Evolutionary conservation across 2,113 vertebrate species (phyloP).

Genomic region (Dolichallabes microphthalmus): DNA sequence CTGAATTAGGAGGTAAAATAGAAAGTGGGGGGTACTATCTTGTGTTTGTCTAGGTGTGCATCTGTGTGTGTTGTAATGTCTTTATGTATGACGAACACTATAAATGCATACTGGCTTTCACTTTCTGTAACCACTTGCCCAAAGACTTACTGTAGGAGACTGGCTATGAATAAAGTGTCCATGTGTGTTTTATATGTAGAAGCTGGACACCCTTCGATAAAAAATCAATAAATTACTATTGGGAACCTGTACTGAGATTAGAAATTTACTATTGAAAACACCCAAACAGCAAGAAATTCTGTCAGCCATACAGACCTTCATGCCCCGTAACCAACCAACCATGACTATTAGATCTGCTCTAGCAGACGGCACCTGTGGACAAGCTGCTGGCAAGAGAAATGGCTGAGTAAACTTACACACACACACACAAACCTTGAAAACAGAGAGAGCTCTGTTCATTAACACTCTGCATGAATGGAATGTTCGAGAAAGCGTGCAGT

Average conservation of each 20-base stretch:
- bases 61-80: neutral
- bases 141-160: neutral
- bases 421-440: constrained; percentile 12
- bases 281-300: constrained; percentile 26
- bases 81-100: constrained; percentile 1
- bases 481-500: constrained; percentile 29
- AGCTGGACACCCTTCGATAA: neutral
- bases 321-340: constrained; percentile 44
- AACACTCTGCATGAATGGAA: constrained; percentile 26
- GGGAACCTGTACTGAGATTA: neutral
- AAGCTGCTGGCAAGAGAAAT: constrained; percentile 39
- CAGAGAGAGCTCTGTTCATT: constrained; percentile 44
- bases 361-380: constrained; percentile 43
- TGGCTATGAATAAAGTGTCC: neutral
- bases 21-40: neutral
- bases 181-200: too few species aligned
- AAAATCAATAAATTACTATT: neutral
- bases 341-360: constrained; percentile 42
- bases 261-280: neutral
- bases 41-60: neutral
- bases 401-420: constrained; percentile 33
- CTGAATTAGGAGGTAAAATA: neutral
- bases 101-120: neutral
- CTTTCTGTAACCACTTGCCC: neutral
- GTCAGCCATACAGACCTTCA: constrained; percentile 6